These are phyloP conservation scores for Micromussa lordhowensis DNA, from an alignment of 92 coral and sea anemone species.

Conservation along the genomic window DNA sequence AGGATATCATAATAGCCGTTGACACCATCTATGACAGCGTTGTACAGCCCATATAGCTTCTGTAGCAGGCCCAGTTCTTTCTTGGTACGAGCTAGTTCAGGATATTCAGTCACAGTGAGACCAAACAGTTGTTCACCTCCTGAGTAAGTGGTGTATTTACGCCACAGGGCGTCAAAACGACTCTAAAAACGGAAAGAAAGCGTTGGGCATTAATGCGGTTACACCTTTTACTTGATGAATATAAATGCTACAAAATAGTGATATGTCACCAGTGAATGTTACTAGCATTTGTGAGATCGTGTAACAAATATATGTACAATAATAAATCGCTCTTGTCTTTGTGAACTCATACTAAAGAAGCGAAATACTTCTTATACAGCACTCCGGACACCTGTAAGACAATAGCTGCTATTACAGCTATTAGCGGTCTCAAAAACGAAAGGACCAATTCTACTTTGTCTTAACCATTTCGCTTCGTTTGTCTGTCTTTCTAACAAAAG, in stretches of 20 bases:
- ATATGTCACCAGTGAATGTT: no score
- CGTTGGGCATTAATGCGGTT: not conserved
- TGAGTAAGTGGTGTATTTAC: slow-evolving; percentile 84
- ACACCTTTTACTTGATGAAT: not conserved
- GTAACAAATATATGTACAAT: no score
- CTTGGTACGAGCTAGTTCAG: slow-evolving; percentile 85
- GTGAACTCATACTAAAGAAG: no score
- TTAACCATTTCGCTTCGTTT: no score
- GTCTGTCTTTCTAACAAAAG: no score
- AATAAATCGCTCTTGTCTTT: not conserved
- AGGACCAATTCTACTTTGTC: no score
- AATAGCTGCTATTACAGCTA: no score
- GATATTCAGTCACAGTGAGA: slow-evolving; percentile 83
- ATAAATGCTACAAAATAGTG: not conserved
- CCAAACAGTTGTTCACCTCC: slow-evolving; percentile 94
- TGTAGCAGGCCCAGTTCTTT: slow-evolving; percentile 85
- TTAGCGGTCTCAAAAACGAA: no score
- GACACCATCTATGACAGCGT: slow-evolving; percentile 88
- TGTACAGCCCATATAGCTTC: slow-evolving; percentile 88
- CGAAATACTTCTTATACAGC: not conserved
- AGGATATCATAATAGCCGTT: slow-evolving; percentile 91
- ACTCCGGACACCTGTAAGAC: not conserved
- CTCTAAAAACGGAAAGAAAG: slow-evolving; percentile 26
- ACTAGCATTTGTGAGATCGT: no score
- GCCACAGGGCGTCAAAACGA: slow-evolving; percentile 92